Evolutionary conservation across 1,140 invertebrate species (phyloP).

Genomic region (Platyscapa corneri): DNA sequence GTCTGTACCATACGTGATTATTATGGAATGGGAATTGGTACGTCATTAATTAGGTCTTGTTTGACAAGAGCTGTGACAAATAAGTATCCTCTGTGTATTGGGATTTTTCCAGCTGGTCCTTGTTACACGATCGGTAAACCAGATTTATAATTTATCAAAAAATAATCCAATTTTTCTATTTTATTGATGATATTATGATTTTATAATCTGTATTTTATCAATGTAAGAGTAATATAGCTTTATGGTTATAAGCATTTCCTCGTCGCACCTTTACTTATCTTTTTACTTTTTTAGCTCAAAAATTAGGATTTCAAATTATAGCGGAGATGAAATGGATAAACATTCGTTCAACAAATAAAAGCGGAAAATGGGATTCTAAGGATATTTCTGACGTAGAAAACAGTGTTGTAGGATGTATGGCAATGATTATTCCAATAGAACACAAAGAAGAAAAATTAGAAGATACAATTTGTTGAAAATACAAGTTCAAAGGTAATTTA

Average conservation of each 20-base stretch:
- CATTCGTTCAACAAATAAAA: background rate
- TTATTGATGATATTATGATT: background rate
- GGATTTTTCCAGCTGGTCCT: conserved; percentile 48
- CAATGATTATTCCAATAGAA: background rate
- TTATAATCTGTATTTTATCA: too few relatives aligned
- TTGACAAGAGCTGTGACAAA: conserved; percentile 29
- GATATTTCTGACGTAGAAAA: background rate
- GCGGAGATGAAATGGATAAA: conserved; percentile 45
- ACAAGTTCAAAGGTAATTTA: background rate
- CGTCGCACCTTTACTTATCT: background rate
- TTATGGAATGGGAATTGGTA: conserved; percentile 50
- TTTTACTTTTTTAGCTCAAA: conserved; percentile 39
- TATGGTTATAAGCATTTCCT: too few relatives aligned
- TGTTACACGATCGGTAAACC: conserved; percentile 42
- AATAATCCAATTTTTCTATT: background rate
- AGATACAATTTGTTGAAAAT: background rate
- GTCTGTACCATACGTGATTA: conserved; percentile 49
- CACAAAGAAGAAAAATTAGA: background rate
- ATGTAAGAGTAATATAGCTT: too few relatives aligned
- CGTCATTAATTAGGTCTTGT: conserved; percentile 53
- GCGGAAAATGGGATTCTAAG: background rate
- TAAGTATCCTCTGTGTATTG: conserved; percentile 39
- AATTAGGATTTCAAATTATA: conserved; percentile 51
- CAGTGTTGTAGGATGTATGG: conserved; percentile 29
- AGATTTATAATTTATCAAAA: background rate